These are phyloP conservation scores for Brenthis daphne DNA, from an alignment of 2,888 invertebrate genomes.

Conservation along the genomic window DNA sequence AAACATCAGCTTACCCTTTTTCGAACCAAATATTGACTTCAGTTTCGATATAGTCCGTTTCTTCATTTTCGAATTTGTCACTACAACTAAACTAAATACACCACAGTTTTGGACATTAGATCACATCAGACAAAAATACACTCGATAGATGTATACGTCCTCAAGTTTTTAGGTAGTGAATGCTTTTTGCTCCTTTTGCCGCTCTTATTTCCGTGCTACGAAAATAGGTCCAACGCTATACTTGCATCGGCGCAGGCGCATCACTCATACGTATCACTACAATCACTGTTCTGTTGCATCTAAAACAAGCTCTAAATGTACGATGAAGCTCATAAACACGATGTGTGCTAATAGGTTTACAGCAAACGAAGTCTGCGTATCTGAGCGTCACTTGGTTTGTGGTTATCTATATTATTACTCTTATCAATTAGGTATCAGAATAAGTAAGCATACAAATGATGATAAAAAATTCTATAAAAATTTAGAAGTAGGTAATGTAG, in stretches of 20 bases:
- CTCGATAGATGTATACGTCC: constrained; percentile 63
- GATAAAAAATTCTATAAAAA: constrained; percentile 26
- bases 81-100: constrained; percentile 51
- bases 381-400: constrained; percentile 34
- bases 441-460: constrained; percentile 12
- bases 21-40: constrained; percentile 73
- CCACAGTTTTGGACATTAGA: constrained; percentile 63
- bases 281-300: constrained; percentile 45
- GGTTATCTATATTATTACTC: constrained; percentile 38
- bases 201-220: constrained; percentile 82
- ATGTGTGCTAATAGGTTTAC: constrained; percentile 35
- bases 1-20: constrained; percentile 61
- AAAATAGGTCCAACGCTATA: constrained; percentile 79
- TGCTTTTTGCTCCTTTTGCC: constrained; percentile 80
- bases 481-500: constrained; percentile 8
- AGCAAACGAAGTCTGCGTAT: constrained; percentile 37
- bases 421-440: constrained; percentile 37
- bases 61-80: constrained; percentile 62
- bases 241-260: constrained; percentile 75
- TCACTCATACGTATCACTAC: constrained; percentile 65
- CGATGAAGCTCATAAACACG: constrained; percentile 35
- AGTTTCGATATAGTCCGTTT: constrained; percentile 75
- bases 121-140: constrained; percentile 76
- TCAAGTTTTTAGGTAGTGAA: constrained; percentile 76
- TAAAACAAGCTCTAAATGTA: constrained; percentile 42